Conservation (phyloP, 2,797 vertebrate genomes). For the Neosilurus hyrtlii region DNA sequence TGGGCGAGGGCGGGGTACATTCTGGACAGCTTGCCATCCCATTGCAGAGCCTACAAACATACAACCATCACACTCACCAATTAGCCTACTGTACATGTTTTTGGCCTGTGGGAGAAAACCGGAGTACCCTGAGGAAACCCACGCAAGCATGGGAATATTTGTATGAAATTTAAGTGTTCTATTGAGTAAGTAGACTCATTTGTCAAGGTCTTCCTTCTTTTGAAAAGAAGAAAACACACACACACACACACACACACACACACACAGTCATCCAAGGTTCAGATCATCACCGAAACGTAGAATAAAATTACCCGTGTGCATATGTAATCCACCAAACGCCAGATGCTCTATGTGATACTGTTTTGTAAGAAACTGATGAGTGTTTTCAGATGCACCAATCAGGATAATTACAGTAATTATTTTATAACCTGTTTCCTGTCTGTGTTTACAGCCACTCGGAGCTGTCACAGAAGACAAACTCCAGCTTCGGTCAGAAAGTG, state of each 20-base stretch:
- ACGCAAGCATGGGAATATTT: background rate
- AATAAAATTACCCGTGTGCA: conserved; percentile 13
- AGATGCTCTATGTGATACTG: background rate
- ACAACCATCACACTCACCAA: too few relatives aligned
- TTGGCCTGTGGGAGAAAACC: too few relatives aligned
- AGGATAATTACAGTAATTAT: conserved; percentile 43
- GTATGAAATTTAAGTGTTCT: conserved; percentile 4
- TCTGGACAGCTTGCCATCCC: too few relatives aligned
- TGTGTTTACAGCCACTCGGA: conserved; percentile 31
- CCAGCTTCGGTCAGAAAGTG: conserved; percentile 12
- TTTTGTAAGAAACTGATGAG: conserved; percentile 7
- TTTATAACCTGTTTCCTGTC: conserved; percentile 38
- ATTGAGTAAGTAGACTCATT: background rate
- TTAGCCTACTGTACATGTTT: too few relatives aligned
- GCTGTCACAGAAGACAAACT: conserved; percentile 31
- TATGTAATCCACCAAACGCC: conserved; percentile 14
- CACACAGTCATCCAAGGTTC: conserved; percentile 5
- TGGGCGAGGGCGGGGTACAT: too few relatives aligned
- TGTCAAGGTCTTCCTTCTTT: background rate
- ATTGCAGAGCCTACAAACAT: too few relatives aligned
- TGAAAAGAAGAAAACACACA: conserved; percentile 11
- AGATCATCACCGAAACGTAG: conserved; percentile 5
- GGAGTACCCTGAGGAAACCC: too few relatives aligned
- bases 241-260: conserved; percentile 7
- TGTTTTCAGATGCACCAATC: conserved; percentile 33